Percentiles rank a stretch among this genome's conserved stretches.
Evolutionary conservation across 2,113 vertebrate genomes (phyloP).

Genomic region (Diadophis punctatus): DNA sequence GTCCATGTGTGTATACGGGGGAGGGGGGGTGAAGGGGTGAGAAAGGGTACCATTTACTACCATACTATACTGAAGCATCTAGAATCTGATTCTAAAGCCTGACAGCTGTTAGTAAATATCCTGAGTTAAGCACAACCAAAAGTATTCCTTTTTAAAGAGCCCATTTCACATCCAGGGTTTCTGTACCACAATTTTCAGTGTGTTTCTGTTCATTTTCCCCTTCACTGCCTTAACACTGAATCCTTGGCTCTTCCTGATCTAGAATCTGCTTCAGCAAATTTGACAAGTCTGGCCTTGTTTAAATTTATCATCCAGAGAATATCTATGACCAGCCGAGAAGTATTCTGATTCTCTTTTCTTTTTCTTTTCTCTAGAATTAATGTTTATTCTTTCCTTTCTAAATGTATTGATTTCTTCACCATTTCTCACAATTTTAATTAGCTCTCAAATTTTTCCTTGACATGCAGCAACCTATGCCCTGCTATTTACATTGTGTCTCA

Average conservation of each 20-base stretch:
- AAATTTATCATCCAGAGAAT: not conserved
- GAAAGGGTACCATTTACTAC: not conserved
- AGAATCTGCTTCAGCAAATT: not conserved
- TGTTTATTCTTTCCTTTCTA: not conserved
- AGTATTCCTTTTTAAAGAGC: not conserved
- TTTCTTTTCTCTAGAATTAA: not conserved
- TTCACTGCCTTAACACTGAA: not conserved
- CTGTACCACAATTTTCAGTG: not conserved
- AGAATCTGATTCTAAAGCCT: not conserved
- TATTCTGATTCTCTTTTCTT: not conserved
- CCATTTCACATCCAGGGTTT: not conserved
- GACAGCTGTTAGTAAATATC: not conserved
- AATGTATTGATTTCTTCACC: not conserved
- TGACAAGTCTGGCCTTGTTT: not conserved
- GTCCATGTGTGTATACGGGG: not conserved
- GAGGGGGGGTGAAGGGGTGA: too few relatives aligned
- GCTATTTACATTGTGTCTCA: not conserved
- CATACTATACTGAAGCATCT: not conserved
- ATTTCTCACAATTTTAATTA: not conserved
- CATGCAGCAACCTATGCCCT: not conserved
- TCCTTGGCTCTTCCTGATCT: not conserved
- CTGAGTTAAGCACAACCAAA: not conserved
- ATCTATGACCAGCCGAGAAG: not conserved
- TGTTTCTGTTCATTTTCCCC: not conserved
- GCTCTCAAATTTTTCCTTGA: not conserved